These are phyloP conservation scores for Bothrops jararaca DNA, from an alignment of 2,113 vertebrate species.

Conservation along the genomic window DNA sequence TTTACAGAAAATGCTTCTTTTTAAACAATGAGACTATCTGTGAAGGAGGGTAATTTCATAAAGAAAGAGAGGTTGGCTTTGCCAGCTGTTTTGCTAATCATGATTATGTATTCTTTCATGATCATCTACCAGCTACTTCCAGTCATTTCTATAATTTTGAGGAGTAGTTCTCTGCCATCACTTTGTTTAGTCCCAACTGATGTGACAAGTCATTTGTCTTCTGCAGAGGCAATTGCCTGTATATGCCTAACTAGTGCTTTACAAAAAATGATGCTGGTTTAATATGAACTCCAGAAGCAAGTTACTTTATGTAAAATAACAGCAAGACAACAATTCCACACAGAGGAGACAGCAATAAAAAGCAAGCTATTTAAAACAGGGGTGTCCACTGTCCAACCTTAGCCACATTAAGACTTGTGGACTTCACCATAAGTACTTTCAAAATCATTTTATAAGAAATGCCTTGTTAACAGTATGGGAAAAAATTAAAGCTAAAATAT, in stretches of 20 bases:
- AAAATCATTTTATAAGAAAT: no score
- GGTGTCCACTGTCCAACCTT: not conserved
- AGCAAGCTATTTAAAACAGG: not conserved
- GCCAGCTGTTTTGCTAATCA: not conserved
- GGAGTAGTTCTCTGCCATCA: not conserved
- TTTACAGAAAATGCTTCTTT: not conserved
- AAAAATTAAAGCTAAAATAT: no score
- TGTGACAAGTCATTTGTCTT: not conserved
- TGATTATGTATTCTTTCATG: not conserved
- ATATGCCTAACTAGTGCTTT: not conserved
- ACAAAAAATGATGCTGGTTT: not conserved
- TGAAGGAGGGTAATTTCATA: not conserved
- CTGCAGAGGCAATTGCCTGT: not conserved
- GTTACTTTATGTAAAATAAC: not conserved
- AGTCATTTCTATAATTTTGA: not conserved
- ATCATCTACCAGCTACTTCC: not conserved
- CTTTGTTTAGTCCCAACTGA: not conserved
- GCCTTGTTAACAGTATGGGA: no score
- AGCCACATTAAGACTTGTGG: no score
- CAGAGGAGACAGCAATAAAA: not conserved
- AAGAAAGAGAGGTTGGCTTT: not conserved
- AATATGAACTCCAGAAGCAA: not conserved
- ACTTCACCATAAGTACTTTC: no score
- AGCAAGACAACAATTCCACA: not conserved
- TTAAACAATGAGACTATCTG: not conserved